Percentiles rank a stretch among this genome's conserved stretches.
phyloP scores from a whole-genome alignment of 2,113 vertebrate species.

The Cromileptes altivelis region DNA sequence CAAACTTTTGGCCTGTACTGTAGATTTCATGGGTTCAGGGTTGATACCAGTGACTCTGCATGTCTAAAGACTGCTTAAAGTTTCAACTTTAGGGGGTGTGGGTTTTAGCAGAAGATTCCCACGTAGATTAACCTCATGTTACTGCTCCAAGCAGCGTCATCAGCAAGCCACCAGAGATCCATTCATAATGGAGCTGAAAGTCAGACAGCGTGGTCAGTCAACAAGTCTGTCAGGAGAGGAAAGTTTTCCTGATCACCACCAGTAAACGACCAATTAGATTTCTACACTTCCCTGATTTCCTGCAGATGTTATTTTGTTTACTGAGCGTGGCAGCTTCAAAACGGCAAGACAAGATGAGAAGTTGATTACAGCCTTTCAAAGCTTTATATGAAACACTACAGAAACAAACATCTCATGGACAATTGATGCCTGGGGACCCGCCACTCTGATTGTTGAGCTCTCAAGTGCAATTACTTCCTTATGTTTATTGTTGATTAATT shows the following conservation, averaged over 20 bases:
- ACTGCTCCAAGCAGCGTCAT: constrained; percentile 1
- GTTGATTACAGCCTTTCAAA: constrained; percentile 50
- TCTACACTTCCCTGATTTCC: constrained; percentile 52
- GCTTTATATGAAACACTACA: constrained; percentile 20
- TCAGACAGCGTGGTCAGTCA: constrained; percentile 5
- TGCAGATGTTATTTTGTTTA: constrained; percentile 73
- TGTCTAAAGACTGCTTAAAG: background rate
- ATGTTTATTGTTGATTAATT: constrained; percentile 26
- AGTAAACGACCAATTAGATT: constrained; percentile 42
- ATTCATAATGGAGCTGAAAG: background rate
- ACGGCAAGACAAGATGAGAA: constrained; percentile 49
- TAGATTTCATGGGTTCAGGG: background rate
- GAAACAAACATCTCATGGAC: constrained; percentile 31
- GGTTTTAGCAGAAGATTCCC: background rate
- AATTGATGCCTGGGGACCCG: background rate
- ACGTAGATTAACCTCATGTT: background rate
- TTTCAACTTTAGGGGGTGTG: background rate
- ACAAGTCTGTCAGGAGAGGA: constrained; percentile 30
- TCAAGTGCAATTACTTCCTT: constrained; percentile 8
- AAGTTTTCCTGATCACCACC: constrained; percentile 34
- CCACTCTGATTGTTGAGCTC: constrained; percentile 26
- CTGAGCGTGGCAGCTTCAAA: constrained; percentile 46
- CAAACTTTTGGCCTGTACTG: too few relatives aligned
- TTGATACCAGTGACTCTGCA: background rate
- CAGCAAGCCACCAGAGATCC: constrained; percentile 1